These are phyloP conservation scores for Gila robusta DNA, from an alignment of 2,797 vertebrate genomes.

Conservation along the genomic window DNA sequence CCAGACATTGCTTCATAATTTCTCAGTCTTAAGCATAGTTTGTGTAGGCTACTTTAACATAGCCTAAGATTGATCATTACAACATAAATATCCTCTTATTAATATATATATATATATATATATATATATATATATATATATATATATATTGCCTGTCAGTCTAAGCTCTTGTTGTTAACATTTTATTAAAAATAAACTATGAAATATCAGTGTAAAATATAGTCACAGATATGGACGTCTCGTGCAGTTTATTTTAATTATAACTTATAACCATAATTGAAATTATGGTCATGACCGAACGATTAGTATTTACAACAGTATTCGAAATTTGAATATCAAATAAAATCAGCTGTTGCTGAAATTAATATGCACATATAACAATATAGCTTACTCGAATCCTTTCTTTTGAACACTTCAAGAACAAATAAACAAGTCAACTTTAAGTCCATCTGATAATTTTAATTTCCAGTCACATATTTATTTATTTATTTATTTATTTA, in stretches of 20 bases:
- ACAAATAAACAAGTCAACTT: too few relatives aligned
- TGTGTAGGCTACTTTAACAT: not conserved
- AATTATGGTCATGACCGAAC: not conserved
- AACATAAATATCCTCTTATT: not conserved
- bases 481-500: too few relatives aligned
- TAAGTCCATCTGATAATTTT: too few relatives aligned
- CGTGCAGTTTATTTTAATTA: not conserved
- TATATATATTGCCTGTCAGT: not conserved
- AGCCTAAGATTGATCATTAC: not conserved
- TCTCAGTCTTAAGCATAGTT: not conserved
- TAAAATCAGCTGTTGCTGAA: too few relatives aligned
- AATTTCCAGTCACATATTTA: too few relatives aligned
- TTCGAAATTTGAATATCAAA: too few relatives aligned
- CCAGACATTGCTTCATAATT: not conserved
- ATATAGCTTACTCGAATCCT: not conserved
- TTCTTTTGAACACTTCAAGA: too few relatives aligned
- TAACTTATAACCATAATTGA: too few relatives aligned
- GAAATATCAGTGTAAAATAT: not conserved
- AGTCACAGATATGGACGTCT: not conserved
- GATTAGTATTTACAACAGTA: not conserved
- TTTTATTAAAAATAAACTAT: not conserved
- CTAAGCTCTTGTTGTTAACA: too few relatives aligned
- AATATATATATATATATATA: too few relatives aligned
- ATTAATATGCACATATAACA: too few relatives aligned
- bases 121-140: too few relatives aligned